Percentiles rank a stretch among this genome's conserved stretches.
Conservation (phyloP, 2,797 vertebrate genomes). For the Alosa sapidissima region DNA sequence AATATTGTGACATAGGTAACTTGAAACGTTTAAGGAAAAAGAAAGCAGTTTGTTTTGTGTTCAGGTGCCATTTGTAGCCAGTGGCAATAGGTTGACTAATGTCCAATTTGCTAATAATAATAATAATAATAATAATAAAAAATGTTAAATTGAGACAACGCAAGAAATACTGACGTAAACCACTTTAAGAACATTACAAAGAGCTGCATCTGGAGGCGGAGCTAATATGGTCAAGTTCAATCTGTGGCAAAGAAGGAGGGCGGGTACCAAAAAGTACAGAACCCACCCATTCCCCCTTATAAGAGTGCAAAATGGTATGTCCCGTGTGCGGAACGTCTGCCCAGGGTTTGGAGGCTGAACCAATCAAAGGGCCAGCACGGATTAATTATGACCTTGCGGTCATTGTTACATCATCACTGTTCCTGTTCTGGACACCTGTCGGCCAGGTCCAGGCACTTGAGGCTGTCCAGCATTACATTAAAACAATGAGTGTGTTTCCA, state of each 20-base stretch:
- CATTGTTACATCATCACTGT: constrained; percentile 50
- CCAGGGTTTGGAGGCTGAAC: constrained; percentile 28
- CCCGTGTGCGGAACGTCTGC: constrained; percentile 22
- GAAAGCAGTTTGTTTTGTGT: constrained; percentile 56
- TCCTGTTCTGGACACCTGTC: constrained; percentile 74
- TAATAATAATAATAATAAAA: constrained; percentile 39
- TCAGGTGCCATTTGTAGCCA: constrained; percentile 48
- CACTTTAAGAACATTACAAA: constrained; percentile 49
- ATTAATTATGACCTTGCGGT: constrained; percentile 18
- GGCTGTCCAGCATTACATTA: constrained; percentile 73
- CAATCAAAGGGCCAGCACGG: constrained; percentile 24
- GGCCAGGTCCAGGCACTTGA: constrained; percentile 75
- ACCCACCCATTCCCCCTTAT: constrained; percentile 28
- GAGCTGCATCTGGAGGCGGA: constrained; percentile 53
- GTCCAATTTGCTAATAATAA: constrained; percentile 47
- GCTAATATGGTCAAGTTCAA: constrained; percentile 55
- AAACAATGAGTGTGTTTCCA: constrained; percentile 49
- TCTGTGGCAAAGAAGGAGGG: constrained; percentile 54
- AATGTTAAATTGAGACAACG: constrained; percentile 14
- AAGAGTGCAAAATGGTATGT: constrained; percentile 43
- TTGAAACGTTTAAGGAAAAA: constrained; percentile 56
- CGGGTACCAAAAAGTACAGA: constrained; percentile 29
- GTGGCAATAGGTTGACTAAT: constrained; percentile 58
- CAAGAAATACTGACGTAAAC: constrained; percentile 65
- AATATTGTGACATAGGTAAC: constrained; percentile 67